Base-by-base conservation (phyloP, 30 jellyfish, hydroid and myxozoan genomes). In the Aurelia sp. region DNA sequence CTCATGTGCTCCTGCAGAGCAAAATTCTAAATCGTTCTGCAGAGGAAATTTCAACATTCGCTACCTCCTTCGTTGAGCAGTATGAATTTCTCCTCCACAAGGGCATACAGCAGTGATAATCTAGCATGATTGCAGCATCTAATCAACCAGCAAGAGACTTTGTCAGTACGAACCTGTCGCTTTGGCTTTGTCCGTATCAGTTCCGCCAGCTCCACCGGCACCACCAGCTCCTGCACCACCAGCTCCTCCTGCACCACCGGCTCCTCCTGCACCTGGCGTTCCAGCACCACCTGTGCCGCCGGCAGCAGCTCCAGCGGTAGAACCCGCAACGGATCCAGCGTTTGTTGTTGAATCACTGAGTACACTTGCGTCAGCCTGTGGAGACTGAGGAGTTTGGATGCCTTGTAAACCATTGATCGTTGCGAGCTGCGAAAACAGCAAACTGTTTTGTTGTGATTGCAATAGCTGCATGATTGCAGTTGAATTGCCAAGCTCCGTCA, bases 351-450 rank as follows among this genome's bases (percentile, higher is more conserved):
- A 75, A 47, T 84, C 93, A 33, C 87, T 71, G 50, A 71, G 65
- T 13, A 72, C 82, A 31, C 81, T 11, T 30, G 84, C 74, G 52
- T 84, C 87, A 5, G 75, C 48, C 19, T 66, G 87, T 6, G 92
- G 86, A 11, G 82, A 73, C 11, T 16, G 33, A 6, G 63, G 74
- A 11, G 86, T 77, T n/a, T 71, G 63, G 12, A 66, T 27, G 16
- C 93, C 93, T 72, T 84, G 74, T 10, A 84, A 52, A 11, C 93
- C 84, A 78, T 84, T 84, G 53, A 84, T 73, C 2, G 93, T 84
- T 20, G 93, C 93, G 20, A 84, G 93, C 73, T 84, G 93, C 0
- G 93, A 71, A 21, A 84, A 66, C 78, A 84, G 68, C 75, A 84
- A 48, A 12, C 76, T 27, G 52, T 21, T 84, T 33, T 84, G 93